A percentile compares a stretch with the other conserved stretches of the same genome.
phyloP scores from a whole-genome alignment of 2,888 invertebrate species.

The Lithosia quadra region DNA sequence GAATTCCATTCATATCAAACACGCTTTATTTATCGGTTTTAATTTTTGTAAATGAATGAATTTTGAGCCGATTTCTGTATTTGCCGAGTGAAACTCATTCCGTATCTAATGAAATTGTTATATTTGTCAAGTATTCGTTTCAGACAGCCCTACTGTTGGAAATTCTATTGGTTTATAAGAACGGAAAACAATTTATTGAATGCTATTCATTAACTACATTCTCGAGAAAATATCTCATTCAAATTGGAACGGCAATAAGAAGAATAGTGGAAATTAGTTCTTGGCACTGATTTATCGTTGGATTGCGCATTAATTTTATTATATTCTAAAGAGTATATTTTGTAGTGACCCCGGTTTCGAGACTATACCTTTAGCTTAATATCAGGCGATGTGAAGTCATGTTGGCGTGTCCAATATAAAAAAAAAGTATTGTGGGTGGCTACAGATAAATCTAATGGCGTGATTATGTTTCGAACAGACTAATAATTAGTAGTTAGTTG shows the following conservation, averaged over 20 bases:
- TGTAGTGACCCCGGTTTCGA: too few relatives aligned
- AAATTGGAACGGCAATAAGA: constrained; percentile 5
- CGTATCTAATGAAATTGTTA: constrained; percentile 14
- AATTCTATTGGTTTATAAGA: constrained; percentile 2
- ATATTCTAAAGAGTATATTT: neutral
- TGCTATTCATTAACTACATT: constrained; percentile 7
- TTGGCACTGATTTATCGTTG: neutral
- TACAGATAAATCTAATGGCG: neutral
- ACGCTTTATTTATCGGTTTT: constrained; percentile 35
- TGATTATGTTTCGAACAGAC: neutral
- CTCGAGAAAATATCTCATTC: constrained; percentile 4
- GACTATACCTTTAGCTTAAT: too few relatives aligned
- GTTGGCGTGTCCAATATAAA: too few relatives aligned
- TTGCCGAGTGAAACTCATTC: constrained; percentile 32
- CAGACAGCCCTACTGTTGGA: neutral
- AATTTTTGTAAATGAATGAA: constrained; percentile 35
- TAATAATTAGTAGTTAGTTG: neutral
- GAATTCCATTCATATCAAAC: constrained; percentile 26
- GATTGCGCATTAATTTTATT: neutral
- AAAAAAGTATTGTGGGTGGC: neutral
- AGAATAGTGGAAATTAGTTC: neutral
- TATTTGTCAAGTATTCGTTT: constrained; percentile 18
- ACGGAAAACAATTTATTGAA: constrained; percentile 8
- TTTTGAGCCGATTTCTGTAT: constrained; percentile 39
- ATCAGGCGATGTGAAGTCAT: too few relatives aligned